These are phyloP conservation scores for Lymantria monacha DNA, from an alignment of 2,888 invertebrate species.

Conservation along the genomic window DNA sequence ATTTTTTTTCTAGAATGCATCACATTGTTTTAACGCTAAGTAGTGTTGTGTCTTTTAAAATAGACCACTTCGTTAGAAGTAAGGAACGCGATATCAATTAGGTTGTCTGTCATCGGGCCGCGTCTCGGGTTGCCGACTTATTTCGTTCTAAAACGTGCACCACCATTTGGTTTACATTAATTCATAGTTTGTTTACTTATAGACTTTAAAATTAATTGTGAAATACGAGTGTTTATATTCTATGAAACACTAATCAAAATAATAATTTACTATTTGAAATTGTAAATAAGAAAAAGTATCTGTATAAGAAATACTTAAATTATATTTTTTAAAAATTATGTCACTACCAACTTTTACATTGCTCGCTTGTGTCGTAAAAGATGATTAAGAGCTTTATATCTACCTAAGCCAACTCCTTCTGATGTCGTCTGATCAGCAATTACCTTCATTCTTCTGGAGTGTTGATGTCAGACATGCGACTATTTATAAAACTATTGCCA, in stretches of 20 bases:
- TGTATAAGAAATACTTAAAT: too few relatives aligned
- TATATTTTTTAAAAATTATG: too few relatives aligned
- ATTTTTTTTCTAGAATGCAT: constrained; percentile 12
- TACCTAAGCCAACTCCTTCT: too few relatives aligned
- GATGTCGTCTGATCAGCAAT: too few relatives aligned
- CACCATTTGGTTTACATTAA: constrained; percentile 45
- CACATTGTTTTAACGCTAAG: constrained; percentile 20
- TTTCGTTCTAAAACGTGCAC: constrained; percentile 43
- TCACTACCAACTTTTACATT: too few relatives aligned
- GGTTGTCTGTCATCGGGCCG: constrained; percentile 58
- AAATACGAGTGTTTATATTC: constrained; percentile 26
- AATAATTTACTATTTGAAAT: neutral
- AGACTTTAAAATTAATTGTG: constrained; percentile 37
- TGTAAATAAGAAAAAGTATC: too few relatives aligned
- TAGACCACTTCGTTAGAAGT: constrained; percentile 60
- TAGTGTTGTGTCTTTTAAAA: constrained; percentile 41
- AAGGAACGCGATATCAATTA: constrained; percentile 74
- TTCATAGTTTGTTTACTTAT: constrained; percentile 43
- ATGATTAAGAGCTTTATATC: too few relatives aligned
- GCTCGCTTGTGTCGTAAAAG: too few relatives aligned
- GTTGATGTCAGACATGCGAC: too few relatives aligned
- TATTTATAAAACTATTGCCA: too few relatives aligned
- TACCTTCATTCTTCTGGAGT: too few relatives aligned
- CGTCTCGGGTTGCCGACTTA: constrained; percentile 54
- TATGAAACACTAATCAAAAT: constrained; percentile 10